phyloP scores from a whole-genome alignment of 1,140 invertebrate genomes.

The Neodiprion virginianus region DNA sequence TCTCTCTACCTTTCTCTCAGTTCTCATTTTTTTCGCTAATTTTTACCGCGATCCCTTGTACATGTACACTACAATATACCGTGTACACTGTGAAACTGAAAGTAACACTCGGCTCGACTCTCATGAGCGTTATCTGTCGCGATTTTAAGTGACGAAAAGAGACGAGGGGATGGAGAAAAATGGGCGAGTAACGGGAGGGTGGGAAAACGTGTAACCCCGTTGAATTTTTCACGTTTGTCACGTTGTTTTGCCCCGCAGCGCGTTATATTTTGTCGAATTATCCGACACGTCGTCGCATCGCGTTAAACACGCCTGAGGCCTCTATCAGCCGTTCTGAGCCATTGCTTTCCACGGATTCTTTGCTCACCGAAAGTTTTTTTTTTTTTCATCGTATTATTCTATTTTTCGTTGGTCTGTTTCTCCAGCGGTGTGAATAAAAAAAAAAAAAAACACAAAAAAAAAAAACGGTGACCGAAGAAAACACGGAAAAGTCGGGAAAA shows the following conservation, averaged over 20 bases:
- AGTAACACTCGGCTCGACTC: not conserved
- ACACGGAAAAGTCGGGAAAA: not conserved
- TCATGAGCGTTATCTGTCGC: not conserved
- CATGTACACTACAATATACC: not conserved
- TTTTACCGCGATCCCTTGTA: not conserved
- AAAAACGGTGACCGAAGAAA: too few species aligned
- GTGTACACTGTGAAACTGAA: too few species aligned
- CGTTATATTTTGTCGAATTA: not conserved
- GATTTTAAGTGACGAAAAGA: not conserved
- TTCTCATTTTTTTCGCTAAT: not conserved
- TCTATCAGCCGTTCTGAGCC: not conserved
- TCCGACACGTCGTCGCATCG: not conserved
- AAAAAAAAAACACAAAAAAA: not conserved
- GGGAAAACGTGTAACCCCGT: not conserved
- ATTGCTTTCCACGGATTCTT: not conserved
- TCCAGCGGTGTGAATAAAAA: not conserved
- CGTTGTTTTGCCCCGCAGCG: not conserved
- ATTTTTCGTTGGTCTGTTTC: not conserved
- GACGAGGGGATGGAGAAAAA: too few species aligned
- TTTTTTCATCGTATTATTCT: not conserved
- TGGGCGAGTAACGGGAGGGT: too few species aligned
- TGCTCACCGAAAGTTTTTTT: not conserved
- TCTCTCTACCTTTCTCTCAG: not conserved
- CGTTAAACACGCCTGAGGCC: not conserved
- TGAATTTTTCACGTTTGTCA: constrained; percentile 1